These are phyloP conservation scores for Chrysotoxum bicinctum DNA, from an alignment of 2,888 invertebrate species.

Conservation along the genomic window DNA sequence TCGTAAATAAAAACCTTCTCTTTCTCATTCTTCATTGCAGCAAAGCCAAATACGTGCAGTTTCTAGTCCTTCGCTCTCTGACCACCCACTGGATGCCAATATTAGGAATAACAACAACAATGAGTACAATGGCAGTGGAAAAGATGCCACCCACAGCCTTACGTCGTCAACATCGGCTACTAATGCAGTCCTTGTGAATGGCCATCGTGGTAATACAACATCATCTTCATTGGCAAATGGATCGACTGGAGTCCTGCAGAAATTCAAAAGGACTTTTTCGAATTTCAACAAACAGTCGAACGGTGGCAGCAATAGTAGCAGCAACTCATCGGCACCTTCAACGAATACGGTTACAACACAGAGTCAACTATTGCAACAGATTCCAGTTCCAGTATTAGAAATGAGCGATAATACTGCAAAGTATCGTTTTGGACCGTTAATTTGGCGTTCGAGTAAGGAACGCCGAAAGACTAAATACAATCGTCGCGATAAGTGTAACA, in stretches of 20 bases:
- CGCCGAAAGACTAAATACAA: slow-evolving; percentile 87
- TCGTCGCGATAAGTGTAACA: slow-evolving; percentile 87
- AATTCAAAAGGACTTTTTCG: slow-evolving; percentile 88
- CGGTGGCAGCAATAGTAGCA: slow-evolving; percentile 46
- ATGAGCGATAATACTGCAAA: slow-evolving; percentile 74
- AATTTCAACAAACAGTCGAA: slow-evolving; percentile 78
- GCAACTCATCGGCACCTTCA: slow-evolving; percentile 53
- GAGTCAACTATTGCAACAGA: slow-evolving; percentile 53
- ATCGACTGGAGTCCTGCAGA: slow-evolving; percentile 85
- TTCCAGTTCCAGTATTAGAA: slow-evolving; percentile 69
- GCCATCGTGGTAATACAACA: slow-evolving; percentile 40
- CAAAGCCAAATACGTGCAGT: slow-evolving; percentile 80
- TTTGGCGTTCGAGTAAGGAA: slow-evolving; percentile 88
- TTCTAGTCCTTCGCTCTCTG: slow-evolving; percentile 80
- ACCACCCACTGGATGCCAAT: slow-evolving; percentile 74
- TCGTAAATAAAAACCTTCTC: slow-evolving; percentile 41
- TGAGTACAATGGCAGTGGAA: slow-evolving; percentile 61
- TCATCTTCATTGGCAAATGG: slow-evolving; percentile 69
- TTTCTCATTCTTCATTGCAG: slow-evolving; percentile 74
- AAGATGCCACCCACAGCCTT: slow-evolving; percentile 42
- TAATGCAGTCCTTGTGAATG: slow-evolving; percentile 43
- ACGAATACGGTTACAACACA: slow-evolving; percentile 33
- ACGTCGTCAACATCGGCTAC: slow-evolving; percentile 55
- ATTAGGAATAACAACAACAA: slow-evolving; percentile 50
- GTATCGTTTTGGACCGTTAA: slow-evolving; percentile 86